Percentiles rank a stretch among this genome's conserved stretches.
phyloP scores from a whole-genome alignment of 53 echinoderm and acorn worm genomes.

The Echinarachnius parma region DNA sequence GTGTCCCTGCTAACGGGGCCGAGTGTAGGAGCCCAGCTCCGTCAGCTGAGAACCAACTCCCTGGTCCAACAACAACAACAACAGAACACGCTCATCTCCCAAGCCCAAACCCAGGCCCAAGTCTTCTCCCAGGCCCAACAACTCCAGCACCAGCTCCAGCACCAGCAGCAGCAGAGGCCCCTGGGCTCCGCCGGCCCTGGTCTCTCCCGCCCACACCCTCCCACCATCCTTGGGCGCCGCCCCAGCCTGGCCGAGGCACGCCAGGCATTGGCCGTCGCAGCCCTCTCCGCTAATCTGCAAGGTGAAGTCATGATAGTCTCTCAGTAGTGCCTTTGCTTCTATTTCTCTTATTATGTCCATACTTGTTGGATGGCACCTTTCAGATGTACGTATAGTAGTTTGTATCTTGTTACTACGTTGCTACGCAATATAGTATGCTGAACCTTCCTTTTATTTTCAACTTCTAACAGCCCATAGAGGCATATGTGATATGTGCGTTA shows the following conservation, averaged over 20 bases:
- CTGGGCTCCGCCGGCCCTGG: constrained; percentile 3
- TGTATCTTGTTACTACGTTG: too few relatives aligned
- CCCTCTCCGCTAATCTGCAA: constrained; percentile 24
- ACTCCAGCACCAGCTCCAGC: constrained; percentile 3
- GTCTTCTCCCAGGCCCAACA: too few relatives aligned
- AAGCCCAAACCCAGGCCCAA: too few relatives aligned
- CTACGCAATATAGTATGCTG: too few relatives aligned
- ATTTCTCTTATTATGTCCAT: too few relatives aligned
- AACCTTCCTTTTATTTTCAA: too few relatives aligned
- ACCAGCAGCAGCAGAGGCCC: constrained; percentile 8
- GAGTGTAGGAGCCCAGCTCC: constrained; percentile 35
- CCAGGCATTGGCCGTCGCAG: constrained; percentile 5
- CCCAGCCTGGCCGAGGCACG: constrained; percentile 19
- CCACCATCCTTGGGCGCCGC: constrained; percentile 24
- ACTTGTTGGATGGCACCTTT: too few relatives aligned
- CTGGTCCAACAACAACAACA: not conserved
- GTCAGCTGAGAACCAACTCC: constrained; percentile 15
- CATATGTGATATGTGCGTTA: too few relatives aligned
- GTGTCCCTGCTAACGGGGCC: constrained; percentile 24
- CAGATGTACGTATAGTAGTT: too few relatives aligned
- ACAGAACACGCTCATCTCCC: constrained; percentile 2
- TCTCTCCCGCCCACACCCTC: constrained; percentile 23
- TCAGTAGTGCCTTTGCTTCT: too few relatives aligned
- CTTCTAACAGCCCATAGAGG: too few relatives aligned
- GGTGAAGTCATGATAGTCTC: too few relatives aligned